phyloP scores from a whole-genome alignment of 92 coral and sea anemone genomes.

The Palythoa grandis region DNA sequence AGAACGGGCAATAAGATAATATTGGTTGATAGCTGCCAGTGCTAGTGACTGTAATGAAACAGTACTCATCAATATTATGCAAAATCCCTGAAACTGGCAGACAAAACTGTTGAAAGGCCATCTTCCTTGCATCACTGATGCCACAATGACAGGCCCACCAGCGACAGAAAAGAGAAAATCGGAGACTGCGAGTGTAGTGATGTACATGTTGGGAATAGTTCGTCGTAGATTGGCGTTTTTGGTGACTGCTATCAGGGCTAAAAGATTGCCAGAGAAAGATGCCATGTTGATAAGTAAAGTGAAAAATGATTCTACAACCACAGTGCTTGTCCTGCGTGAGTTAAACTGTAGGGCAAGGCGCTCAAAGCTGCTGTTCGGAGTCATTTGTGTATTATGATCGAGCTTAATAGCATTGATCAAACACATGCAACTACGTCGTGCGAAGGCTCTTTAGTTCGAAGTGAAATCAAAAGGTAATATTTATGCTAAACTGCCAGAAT shows the following conservation, averaged over 20 bases:
- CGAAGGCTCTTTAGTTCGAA: too few species aligned
- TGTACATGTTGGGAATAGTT: constrained; percentile 69
- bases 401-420: too few species aligned
- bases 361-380: neutral
- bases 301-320: neutral
- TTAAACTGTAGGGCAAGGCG: constrained; percentile 1
- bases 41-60: constrained; percentile 72
- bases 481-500: too few species aligned
- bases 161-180: constrained; percentile 67
- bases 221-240: constrained; percentile 64
- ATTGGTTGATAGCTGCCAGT: constrained; percentile 70
- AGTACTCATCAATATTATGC: constrained; percentile 60
- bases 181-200: constrained; percentile 67
- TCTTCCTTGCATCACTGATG: constrained; percentile 47
- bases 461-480: too few species aligned
- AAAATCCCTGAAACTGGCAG: constrained; percentile 77
- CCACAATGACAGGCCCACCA: constrained; percentile 39
- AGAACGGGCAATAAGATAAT: constrained; percentile 61
- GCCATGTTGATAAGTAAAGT: neutral
- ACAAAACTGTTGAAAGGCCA: constrained; percentile 57
- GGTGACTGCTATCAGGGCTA: constrained; percentile 23
- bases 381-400: neutral
- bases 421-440: too few species aligned
- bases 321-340: neutral
- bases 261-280: constrained; percentile 16